Conservation (phyloP, 2,797 vertebrate species). For the Peromyscus eremicus region DNA sequence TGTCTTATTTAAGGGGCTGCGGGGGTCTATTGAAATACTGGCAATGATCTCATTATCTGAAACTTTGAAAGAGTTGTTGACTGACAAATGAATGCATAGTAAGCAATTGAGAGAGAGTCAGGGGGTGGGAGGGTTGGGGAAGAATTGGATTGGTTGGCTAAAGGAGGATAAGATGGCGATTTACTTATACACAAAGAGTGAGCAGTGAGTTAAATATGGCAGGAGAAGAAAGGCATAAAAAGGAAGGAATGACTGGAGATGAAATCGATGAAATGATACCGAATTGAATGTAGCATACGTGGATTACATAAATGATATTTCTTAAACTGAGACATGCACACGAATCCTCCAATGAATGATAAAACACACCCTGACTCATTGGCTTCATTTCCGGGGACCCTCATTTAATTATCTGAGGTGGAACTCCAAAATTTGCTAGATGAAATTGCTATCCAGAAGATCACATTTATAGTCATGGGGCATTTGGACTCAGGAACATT, state of each 20-base stretch:
- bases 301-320: neutral
- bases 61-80: neutral
- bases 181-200: neutral
- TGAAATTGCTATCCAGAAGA: neutral
- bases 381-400: neutral
- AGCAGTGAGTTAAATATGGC: neutral
- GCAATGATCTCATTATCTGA: neutral
- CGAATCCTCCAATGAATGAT: neutral
- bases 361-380: neutral
- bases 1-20: neutral
- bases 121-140: neutral
- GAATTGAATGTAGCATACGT: neutral
- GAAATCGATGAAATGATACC: neutral
- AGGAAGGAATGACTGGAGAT: neutral
- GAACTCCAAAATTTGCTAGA: neutral
- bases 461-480: neutral
- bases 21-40: neutral
- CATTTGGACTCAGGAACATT: neutral
- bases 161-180: neutral
- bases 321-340: neutral
- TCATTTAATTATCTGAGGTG: slow-evolving; percentile 5
- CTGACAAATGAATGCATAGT: neutral
- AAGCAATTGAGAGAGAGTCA: neutral
- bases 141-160: neutral
- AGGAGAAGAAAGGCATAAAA: neutral